Conservation (phyloP, 92 coral and sea anemone genomes). For the Actinernus sp. region DNA sequence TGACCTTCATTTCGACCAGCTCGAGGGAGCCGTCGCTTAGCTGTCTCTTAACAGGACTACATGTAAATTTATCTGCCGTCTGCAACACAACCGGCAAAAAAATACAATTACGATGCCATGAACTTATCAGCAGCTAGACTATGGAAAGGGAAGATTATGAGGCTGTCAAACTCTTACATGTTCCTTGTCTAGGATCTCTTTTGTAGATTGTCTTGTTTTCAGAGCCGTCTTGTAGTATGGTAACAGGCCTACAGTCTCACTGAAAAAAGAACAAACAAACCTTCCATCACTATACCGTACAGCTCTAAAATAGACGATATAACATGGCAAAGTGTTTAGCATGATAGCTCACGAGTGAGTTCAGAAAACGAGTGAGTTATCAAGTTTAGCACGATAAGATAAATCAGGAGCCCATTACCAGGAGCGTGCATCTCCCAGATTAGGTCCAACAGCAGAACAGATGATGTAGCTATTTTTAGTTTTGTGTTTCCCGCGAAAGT, state of each 20-base stretch:
- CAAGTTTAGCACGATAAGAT: too few relatives aligned
- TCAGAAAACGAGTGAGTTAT: too few relatives aligned
- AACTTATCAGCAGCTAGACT: background rate
- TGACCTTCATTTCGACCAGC: slow-evolving; percentile 70
- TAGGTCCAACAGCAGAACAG: too few relatives aligned
- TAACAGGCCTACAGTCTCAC: slow-evolving; percentile 81
- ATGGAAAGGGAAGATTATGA: background rate
- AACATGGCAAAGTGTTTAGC: too few relatives aligned
- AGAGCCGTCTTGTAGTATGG: slow-evolving; percentile 58
- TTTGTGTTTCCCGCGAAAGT: too few relatives aligned
- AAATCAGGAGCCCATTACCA: too few relatives aligned
- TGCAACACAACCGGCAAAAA: slow-evolving; percentile 5
- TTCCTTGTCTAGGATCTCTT: slow-evolving; percentile 56
- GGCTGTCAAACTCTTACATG: background rate
- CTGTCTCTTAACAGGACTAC: slow-evolving; percentile 54
- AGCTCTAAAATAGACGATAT: too few relatives aligned
- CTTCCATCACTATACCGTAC: too few relatives aligned
- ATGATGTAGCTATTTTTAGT: too few relatives aligned
- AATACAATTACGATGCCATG: background rate
- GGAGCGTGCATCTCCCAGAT: too few relatives aligned
- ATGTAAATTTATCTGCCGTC: slow-evolving; percentile 4
- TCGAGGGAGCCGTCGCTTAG: slow-evolving; percentile 48
- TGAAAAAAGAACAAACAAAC: slow-evolving; percentile 14
- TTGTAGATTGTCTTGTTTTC: slow-evolving; percentile 36
- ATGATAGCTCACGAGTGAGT: too few relatives aligned